Percentiles rank a stretch among this genome's conserved stretches.
These are phyloP conservation scores for Hypselothyrea guttata DNA, from an alignment of 2,888 invertebrate genomes.

Conservation along the genomic window DNA sequence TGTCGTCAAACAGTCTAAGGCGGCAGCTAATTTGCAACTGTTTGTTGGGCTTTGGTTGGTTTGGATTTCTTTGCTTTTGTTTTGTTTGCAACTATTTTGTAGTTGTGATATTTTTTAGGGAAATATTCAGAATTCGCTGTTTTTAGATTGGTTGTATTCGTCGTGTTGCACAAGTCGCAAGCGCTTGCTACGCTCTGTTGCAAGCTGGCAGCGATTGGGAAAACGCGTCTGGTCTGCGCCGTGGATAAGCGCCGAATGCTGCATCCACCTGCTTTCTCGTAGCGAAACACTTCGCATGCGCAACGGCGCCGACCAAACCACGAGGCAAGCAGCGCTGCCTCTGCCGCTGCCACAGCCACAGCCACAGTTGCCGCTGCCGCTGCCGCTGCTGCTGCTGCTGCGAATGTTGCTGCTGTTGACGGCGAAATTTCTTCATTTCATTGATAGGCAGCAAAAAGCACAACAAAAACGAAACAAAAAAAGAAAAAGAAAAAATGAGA, in stretches of 20 bases:
- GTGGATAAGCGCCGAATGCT: conserved; percentile 83
- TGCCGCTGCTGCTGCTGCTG: conserved; percentile 21
- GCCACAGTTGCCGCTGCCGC: conserved; percentile 14
- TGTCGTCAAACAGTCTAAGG: too few species aligned
- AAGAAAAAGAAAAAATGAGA: conserved; percentile 31
- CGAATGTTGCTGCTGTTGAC: conserved; percentile 29
- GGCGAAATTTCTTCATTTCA: conserved; percentile 79
- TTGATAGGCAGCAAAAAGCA: conserved; percentile 55
- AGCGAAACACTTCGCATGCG: conserved; percentile 83
- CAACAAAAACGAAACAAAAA: conserved; percentile 20
- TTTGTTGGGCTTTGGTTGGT: too few species aligned
- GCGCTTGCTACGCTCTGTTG: too few species aligned
- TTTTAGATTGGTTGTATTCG: too few species aligned
- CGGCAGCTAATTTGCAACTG: too few species aligned
- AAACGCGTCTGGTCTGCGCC: conserved; percentile 82
- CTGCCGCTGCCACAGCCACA: too few species aligned
- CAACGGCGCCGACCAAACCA: conserved; percentile 59
- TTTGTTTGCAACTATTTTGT: too few species aligned
- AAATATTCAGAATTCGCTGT: too few species aligned
- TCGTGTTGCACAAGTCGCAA: too few species aligned
- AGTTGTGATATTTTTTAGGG: too few species aligned
- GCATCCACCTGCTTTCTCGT: conserved; percentile 83
- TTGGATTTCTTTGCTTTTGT: too few species aligned
- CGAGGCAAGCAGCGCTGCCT: conserved; percentile 42
- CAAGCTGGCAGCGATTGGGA: conserved; percentile 2